Conservation (phyloP, 2,797 vertebrate species). For the Vireo griseus region DNA sequence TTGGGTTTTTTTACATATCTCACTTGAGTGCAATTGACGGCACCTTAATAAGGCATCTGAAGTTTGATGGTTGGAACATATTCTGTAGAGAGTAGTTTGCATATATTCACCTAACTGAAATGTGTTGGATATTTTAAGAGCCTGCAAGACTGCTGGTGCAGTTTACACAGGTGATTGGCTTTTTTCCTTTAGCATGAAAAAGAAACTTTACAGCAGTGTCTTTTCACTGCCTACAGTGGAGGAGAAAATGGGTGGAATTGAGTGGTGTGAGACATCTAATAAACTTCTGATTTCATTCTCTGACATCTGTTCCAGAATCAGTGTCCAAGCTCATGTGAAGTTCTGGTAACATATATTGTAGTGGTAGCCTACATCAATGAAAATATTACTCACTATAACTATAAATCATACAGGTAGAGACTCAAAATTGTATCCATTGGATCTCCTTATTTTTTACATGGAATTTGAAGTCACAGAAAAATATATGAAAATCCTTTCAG, state of each 20-base stretch:
- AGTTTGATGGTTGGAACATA: not conserved
- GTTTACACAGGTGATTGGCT: not conserved
- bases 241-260: not conserved
- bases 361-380: not conserved
- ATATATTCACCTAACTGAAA: not conserved
- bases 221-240: not conserved
- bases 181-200: not conserved
- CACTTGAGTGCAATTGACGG: not conserved
- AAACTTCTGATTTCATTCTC: not conserved
- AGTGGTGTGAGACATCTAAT: not conserved
- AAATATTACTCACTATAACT: not conserved
- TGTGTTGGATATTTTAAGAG: not conserved
- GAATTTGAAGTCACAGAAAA: not conserved
- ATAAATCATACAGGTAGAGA: not conserved
- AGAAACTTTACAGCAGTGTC: not conserved
- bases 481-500: not conserved
- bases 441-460: not conserved
- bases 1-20: not conserved
- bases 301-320: not conserved
- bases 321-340: not conserved
- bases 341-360: not conserved
- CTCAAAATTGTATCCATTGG: not conserved
- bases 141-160: not conserved
- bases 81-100: not conserved
- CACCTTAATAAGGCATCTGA: not conserved